Evolutionary conservation across 2,888 invertebrate species (phyloP), one percentile per base, ranked within the genome.

Genomic region (Diplolepis rosae): DNA sequence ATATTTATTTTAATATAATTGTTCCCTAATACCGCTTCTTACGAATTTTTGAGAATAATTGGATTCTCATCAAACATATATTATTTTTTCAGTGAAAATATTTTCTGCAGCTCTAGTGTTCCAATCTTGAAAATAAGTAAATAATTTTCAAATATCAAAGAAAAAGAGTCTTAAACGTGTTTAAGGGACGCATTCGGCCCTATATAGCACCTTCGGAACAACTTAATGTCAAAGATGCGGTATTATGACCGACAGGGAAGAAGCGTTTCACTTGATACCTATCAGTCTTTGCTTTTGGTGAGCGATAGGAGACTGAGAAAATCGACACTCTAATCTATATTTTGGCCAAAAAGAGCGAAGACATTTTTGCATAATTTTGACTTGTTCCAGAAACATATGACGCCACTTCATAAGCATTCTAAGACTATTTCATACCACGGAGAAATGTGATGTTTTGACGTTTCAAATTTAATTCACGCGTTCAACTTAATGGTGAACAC

Each of bases 381-480:
- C 32, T 42, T 1, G 70, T 35, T 13, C 24, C 51, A 6, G 42
- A 39, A 22, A 52, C 68, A 22, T 70, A 50, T 18, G 39, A 27
- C 5, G 65, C 66, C 13, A 54, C 51, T n/a, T 27, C 28, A 4
- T 42, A 18, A 11, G 70, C 69, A 11, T 78, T 77, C 24, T 71
- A 72, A 13, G 39, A 73, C 11, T 76, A 78, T 67, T 80, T 80
- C 61, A 52, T 72, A 6, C 77, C 77, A 11, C 79, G 78, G 66
- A 77, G 70, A 32, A 82, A 82, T 68, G 48, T 73, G 2, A 77
- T 80, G 18, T 80, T 79, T 52, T 77, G 82, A 70, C 48, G 77
- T 28, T 75, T 69, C n/a, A 74, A 73, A 24, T 79, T 81, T 52
- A 79, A 77, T 66, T 77, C 79, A 7, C 65, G 79, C 61, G 42